Conservation (phyloP, 1,140 invertebrate genomes). For the Drosophila jambulina region DNA sequence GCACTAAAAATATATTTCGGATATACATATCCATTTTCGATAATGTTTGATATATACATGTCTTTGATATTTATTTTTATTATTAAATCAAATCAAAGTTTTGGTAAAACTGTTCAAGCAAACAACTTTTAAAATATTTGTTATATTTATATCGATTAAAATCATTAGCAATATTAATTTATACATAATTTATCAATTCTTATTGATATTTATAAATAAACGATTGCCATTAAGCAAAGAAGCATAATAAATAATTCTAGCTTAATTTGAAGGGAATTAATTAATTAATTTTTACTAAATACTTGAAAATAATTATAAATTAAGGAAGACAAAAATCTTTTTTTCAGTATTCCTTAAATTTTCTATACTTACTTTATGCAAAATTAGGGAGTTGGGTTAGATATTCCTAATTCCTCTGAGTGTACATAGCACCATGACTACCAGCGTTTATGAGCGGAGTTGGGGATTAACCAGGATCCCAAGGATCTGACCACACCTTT, state of each 20-base stretch:
- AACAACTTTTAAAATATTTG: background rate
- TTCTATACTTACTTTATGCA: too few species aligned
- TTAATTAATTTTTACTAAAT: background rate
- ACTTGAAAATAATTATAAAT: background rate
- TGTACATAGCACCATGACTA: slow-evolving; percentile 8
- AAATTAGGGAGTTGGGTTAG: background rate
- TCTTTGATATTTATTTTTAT: background rate
- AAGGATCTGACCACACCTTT: slow-evolving; percentile 27
- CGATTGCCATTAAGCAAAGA: background rate
- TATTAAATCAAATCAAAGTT: background rate
- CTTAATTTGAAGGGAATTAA: background rate
- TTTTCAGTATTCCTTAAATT: background rate
- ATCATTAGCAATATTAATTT: too few species aligned
- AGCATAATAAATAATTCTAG: background rate
- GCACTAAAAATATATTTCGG: too few species aligned
- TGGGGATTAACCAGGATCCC: slow-evolving; percentile 9
- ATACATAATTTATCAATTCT: too few species aligned
- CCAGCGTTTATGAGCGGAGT: slow-evolving; percentile 20
- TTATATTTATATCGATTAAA: too few species aligned
- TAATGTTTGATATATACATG: background rate
- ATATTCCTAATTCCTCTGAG: background rate
- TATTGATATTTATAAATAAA: too few species aligned
- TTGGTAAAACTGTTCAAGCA: background rate
- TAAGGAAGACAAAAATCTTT: background rate
- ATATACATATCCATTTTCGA: background rate